Base-by-base conservation (phyloP, 2,888 invertebrate genomes). In the Drosophila tripunctata region DNA sequence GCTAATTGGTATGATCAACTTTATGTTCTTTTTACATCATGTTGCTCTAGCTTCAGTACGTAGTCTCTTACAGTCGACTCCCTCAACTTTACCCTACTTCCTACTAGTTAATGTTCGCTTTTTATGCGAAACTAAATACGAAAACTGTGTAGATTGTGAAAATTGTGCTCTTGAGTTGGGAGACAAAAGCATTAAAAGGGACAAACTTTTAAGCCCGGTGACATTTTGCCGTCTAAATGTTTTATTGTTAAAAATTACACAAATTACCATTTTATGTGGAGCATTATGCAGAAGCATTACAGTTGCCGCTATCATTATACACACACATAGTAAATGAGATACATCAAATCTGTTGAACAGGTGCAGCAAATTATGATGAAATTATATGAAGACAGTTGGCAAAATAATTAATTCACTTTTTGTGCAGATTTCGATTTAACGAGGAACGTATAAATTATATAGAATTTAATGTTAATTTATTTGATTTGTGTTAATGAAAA, bases 301-400 rank as follows among this genome's bases (percentile, higher is more conserved):
- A 60, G 55, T 56, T 63, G 41, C 33, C 63, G 48, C 15, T 72
- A 8, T 8, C 24, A 7, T n/a, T n/a, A n/a, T n/a, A n/a, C n/a
- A n/a, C n/a, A n/a, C n/a, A n/a, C n/a, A n/a, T n/a, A n/a, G 60
- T 57, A 45, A 57, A 44, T 44, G 51, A 50, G 17, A 45, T 40
- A 30, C 77, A 75, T 78, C 60, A 78, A 75, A 76, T 63, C 60
- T n/a, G n/a, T 62, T 74, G 74, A 61, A 66, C 80, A 80, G 80
- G 74, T 80, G 80, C 63, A 43, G 48, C 80, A 85, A 80, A 80
- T 85, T 76, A 82, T 76, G 76, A 85, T 82, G 82, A n/a, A n/a
- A 80, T 80, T 76, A 79, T 85, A 61, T 85, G 69, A 73, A 85
- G 76, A 8, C 22, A 19, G 6, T n/a, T 1, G 17, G 5, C 12